Evolutionary conservation across 2,888 invertebrate genomes (phyloP).

Genomic region (Rotaria sp.): DNA sequence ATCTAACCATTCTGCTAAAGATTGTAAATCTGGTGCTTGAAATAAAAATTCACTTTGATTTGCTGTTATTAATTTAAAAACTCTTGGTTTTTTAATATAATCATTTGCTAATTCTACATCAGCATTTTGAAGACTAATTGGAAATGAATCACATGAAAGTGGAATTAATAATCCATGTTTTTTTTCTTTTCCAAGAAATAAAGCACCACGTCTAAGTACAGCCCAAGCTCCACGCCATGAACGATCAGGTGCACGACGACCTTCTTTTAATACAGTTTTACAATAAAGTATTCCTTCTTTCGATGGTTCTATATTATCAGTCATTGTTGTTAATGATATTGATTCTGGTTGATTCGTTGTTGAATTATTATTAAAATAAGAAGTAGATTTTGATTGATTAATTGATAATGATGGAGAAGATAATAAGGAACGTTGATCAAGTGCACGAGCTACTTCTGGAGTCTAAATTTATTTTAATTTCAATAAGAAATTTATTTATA

Average conservation of each 20-base stretch:
- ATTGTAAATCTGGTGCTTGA: constrained; percentile 37
- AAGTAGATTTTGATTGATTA: not conserved
- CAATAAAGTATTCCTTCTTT: constrained; percentile 40
- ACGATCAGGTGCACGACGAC: constrained; percentile 31
- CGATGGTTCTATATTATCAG: constrained; percentile 24
- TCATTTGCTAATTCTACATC: constrained; percentile 37
- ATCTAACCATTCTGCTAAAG: constrained; percentile 37
- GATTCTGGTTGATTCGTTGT: not conserved
- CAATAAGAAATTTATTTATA: not conserved
- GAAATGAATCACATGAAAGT: constrained; percentile 37
- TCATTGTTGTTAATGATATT: constrained; percentile 21
- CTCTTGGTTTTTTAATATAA: constrained; percentile 38
- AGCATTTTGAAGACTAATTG: constrained; percentile 33
- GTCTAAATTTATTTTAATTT: not conserved
- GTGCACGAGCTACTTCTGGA: constrained; percentile 71
- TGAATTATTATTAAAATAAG: not conserved
- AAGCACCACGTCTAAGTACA: constrained; percentile 31
- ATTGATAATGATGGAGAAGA: not conserved
- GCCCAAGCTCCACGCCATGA: constrained; percentile 41
- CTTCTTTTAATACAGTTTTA: constrained; percentile 35
- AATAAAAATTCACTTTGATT: constrained; percentile 38
- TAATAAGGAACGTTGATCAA: constrained; percentile 74
- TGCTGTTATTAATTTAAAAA: constrained; percentile 37
- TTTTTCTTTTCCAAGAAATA: constrained; percentile 40
- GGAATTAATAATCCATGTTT: constrained; percentile 37